Percentiles rank a stretch among this genome's conserved stretches.
Evolutionary conservation across 2,888 invertebrate species (phyloP).

Genomic region (Cerastis leucographa): DNA sequence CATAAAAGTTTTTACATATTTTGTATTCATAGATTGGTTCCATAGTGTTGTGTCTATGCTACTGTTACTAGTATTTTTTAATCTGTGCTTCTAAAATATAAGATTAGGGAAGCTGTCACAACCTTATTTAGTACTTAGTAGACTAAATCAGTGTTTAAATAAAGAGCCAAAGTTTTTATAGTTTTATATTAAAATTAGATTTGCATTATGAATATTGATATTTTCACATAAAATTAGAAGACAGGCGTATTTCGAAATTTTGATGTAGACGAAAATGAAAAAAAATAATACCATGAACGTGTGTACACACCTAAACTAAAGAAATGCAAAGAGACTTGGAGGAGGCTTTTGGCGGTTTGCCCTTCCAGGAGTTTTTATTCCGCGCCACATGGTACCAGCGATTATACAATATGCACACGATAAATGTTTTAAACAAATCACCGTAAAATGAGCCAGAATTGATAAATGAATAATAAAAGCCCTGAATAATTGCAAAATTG

Average conservation of each 20-base stretch:
- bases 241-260: neutral
- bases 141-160: neutral
- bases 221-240: neutral
- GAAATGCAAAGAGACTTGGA: neutral
- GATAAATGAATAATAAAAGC: neutral
- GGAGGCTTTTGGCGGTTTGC: too few species aligned
- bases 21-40: constrained; percentile 43
- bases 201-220: neutral
- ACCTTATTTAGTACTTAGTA: constrained; percentile 32
- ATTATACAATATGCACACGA: neutral
- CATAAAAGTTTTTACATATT: constrained; percentile 54
- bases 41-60: constrained; percentile 54
- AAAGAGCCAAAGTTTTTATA: constrained; percentile 1
- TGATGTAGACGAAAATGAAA: neutral
- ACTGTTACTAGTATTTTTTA: constrained; percentile 32
- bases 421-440: neutral
- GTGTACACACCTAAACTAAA: too few species aligned
- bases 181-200: neutral
- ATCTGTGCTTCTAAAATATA: constrained; percentile 41
- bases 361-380: neutral
- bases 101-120: constrained; percentile 16
- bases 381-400: neutral
- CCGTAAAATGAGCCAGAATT: neutral
- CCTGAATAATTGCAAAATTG: neutral
- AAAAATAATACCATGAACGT: neutral